Percentiles rank a stretch among this genome's conserved stretches.
Conservation (phyloP, 2,888 invertebrate species). For the Eulithis prunata region DNA sequence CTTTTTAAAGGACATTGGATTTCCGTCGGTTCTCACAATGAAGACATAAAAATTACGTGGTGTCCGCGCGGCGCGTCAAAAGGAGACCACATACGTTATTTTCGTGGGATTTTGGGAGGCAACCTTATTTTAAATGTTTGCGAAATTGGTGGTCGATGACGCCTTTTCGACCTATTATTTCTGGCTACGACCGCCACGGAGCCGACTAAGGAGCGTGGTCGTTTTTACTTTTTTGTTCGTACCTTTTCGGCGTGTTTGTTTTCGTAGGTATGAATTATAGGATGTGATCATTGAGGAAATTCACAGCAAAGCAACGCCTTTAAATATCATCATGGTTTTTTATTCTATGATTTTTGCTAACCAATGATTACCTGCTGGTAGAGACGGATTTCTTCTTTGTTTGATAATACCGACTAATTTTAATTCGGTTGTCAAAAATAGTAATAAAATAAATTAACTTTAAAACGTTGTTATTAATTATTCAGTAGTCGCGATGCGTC, state of each 20-base stretch:
- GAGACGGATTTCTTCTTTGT: background rate
- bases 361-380: conserved; percentile 18
- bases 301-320: conserved; percentile 51
- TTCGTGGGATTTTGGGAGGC: conserved; percentile 65
- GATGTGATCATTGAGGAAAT: conserved; percentile 77
- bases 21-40: conserved; percentile 75
- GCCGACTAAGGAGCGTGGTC: conserved; percentile 67
- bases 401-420: conserved; percentile 10
- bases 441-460: conserved; percentile 30
- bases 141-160: conserved; percentile 80
- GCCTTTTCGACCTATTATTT: conserved; percentile 81
- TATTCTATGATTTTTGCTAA: conserved; percentile 12
- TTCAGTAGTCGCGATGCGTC: conserved; percentile 29
- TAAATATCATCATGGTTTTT: conserved; percentile 32
- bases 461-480: conserved; percentile 22
- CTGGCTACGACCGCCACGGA: conserved; percentile 66
- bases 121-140: conserved; percentile 63
- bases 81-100: conserved; percentile 78
- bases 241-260: conserved; percentile 76
- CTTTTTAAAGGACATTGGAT: conserved; percentile 57
- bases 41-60: conserved; percentile 81
- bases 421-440: conserved; percentile 22
- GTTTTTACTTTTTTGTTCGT: conserved; percentile 55
- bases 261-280: conserved; percentile 71
- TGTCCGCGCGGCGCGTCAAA: conserved; percentile 73